Base-by-base conservation (phyloP, 1,140 invertebrate genomes). In the Trinorchestia longiramus region DNA sequence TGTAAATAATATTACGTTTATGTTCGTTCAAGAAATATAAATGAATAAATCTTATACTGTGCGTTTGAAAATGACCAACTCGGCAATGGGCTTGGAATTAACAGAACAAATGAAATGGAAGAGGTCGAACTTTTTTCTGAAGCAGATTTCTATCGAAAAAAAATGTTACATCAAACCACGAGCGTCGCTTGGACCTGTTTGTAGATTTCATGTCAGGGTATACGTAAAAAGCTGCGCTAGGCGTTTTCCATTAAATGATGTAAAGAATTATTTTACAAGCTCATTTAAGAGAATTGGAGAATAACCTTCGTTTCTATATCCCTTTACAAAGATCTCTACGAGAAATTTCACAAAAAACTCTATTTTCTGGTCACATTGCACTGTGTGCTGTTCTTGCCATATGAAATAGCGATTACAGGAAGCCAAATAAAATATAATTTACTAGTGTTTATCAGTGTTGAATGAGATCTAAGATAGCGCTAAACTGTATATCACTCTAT, bases 201-300 rank as follows among this genome's bases (percentile, higher is more conserved):
- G 36, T 11, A 36, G 8, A 28, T 36, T 3, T 17, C 88, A 3
- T 47, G 43, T 94, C 92, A 94, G 92, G 92, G 92, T 94, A 94
- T 94, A 43, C 92, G 92, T 94, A 45, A 77, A 94, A 94, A 44
- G 47, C 92, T 45, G 41, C 43, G 41, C 0, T 94, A 94, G 44
- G 92, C 44, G 40, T 94, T 94, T 94, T 94, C 43, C 92, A 94
- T 94, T 94, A 40, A 94, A 94, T 94, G 44, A 94, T 94, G 44
- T 45, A 43, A 91, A 43, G 36, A 94, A 8, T 94, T 94, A 94
- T 94, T 94, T 94, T 94, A 94, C 92, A 94, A 94, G 44, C 92
- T 94, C 92, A 45, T 45, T 94, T 94, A 94, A 94, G 92, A 94
- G 44, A 47, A 94, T 45, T 44, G 43, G 92, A 47, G 44, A 45